Percentiles rank a stretch among this genome's conserved stretches.
Evolutionary conservation across 2,888 invertebrate genomes (phyloP).

Genomic region (Tipula helvola): DNA sequence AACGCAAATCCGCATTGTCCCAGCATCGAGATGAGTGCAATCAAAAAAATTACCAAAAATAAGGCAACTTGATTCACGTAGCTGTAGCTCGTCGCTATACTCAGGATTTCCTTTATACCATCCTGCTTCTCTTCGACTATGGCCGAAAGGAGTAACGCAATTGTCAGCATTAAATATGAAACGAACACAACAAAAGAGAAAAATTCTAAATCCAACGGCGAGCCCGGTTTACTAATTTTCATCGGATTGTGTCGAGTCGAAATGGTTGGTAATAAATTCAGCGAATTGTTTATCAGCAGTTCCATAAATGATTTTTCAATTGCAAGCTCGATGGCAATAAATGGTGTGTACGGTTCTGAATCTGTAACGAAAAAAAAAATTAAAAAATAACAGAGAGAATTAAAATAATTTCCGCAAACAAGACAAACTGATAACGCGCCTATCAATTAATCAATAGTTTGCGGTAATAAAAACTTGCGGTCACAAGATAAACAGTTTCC

Average conservation of each 20-base stretch:
- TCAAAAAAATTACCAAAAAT: constrained; percentile 25
- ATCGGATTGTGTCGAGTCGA: neutral
- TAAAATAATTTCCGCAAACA: too few relatives aligned
- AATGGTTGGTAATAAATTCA: neutral
- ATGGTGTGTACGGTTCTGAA: neutral
- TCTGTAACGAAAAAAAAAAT: neutral
- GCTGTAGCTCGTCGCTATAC: constrained; percentile 29
- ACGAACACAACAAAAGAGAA: neutral
- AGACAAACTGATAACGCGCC: neutral
- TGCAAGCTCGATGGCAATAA: neutral
- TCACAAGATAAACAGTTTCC: neutral
- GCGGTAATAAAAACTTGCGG: neutral
- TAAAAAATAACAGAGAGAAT: neutral
- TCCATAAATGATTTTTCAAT: neutral
- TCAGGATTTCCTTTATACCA: constrained; percentile 37
- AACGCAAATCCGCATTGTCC: constrained; percentile 17
- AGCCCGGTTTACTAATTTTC: neutral
- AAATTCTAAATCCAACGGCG: neutral
- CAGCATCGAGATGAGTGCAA: constrained; percentile 22
- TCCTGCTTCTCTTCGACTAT: constrained; percentile 47
- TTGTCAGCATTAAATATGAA: neutral
- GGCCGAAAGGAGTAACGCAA: constrained; percentile 19
- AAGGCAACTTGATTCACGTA: constrained; percentile 32
- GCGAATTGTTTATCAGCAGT: neutral
- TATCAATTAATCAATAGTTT: neutral